Base-by-base conservation (phyloP, 2,113 vertebrate species). In the Hemicordylus capensis region DNA sequence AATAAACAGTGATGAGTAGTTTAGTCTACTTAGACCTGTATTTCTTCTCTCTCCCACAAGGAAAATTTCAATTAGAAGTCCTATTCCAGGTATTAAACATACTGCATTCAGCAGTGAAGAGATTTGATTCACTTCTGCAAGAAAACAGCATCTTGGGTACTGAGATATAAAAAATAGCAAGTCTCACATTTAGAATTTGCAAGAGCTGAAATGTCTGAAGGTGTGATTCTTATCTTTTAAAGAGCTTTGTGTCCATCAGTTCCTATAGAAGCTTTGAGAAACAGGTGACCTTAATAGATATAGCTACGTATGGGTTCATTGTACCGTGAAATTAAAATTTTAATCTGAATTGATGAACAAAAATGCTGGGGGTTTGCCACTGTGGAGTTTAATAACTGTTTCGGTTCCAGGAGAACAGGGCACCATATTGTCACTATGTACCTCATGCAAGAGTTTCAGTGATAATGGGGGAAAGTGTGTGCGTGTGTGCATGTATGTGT, bases 311-410 rank as follows among this genome's bases (percentile, higher is more conserved):
- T 93, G 93, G 87, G 90, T 85, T 96, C 96, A 96, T 90, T 91
- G 94, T 96, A 96, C 90, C 96, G 93, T 97, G 96, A 97, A 96
- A 96, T 96, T 97, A 96, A 96, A 93, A 95, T 96, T 96, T 96
- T 95, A 96, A 96, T 96, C 95, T 95, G 95, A 96, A 96, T 93
- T 96, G 96, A 96, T 96, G 95, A 95, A 94, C 94, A 95, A 95
- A 97, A 96, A 92, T 88, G 89, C 91, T 56, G 61, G 86, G 94
- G 94, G 91, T 93, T 94, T 90, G 85, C 1, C 66, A 6, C 85
- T 93, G 89, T 92, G 86, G 90, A 92, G 78, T 93, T 95, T 67
- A 78, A 87, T 95, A 94, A 95, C 93, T 93, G 73, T 91, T 96
- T 96, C 90, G 15, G 79, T 92, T 92, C 94, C 90, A 80, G 84